phyloP scores from a whole-genome alignment of 2,113 vertebrate species.

The Channa maculata region DNA sequence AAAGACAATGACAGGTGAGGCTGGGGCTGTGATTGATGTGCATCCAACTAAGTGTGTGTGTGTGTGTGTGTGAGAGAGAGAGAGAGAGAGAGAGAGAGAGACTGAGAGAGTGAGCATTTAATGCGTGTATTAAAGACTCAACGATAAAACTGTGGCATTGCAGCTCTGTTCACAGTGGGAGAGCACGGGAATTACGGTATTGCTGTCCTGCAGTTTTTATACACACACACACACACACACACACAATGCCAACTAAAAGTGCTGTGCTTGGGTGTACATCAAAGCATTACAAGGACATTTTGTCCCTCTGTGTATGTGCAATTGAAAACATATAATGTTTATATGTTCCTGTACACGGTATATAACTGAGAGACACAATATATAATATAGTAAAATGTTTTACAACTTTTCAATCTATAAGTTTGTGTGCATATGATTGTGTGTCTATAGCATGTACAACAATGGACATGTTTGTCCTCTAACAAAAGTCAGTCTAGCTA shows the following conservation, averaged over 20 bases:
- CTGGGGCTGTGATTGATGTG: slow-evolving; percentile 69
- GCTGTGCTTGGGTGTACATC: slow-evolving; percentile 37
- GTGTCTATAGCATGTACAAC: background rate
- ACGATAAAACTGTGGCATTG: slow-evolving; percentile 43
- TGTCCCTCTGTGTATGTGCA: slow-evolving; percentile 27
- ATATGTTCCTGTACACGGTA: slow-evolving; percentile 9
- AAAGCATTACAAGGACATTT: slow-evolving; percentile 52
- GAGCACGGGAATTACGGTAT: slow-evolving; percentile 49
- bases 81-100: background rate
- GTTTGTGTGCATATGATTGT: background rate
- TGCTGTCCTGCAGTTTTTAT: slow-evolving; percentile 41
- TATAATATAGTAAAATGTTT: background rate
- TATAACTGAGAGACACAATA: background rate
- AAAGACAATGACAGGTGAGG: slow-evolving; percentile 67
- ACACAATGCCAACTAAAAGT: slow-evolving; percentile 17
- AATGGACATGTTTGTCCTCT: slow-evolving; percentile 27
- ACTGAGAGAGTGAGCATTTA: background rate
- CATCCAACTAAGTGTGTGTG: slow-evolving; percentile 39
- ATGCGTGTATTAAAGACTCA: slow-evolving; percentile 31
- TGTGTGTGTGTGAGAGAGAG: background rate
- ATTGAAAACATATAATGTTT: slow-evolving; percentile 38
- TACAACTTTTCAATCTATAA: slow-evolving; percentile 3
- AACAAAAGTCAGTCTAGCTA: slow-evolving; percentile 33
- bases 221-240: slow-evolving; percentile 22
- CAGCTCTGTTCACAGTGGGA: slow-evolving; percentile 51